A percentile compares a stretch with the other conserved stretches of the same genome.
Evolutionary conservation across 2,113 vertebrate species (phyloP).

Genomic region (Sterrhoptilus dennistouni): DNA sequence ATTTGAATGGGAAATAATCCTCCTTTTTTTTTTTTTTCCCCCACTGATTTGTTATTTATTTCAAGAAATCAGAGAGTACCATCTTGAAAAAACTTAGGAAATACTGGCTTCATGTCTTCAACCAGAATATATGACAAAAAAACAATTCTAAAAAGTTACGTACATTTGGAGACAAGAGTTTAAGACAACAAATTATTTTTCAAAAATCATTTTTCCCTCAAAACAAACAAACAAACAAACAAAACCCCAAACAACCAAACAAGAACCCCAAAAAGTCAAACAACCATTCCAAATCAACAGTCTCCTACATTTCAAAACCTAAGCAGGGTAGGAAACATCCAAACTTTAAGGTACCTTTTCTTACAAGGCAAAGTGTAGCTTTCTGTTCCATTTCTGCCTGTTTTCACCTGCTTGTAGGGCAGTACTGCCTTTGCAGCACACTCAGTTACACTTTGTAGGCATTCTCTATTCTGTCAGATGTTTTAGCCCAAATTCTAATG

Average conservation of each 20-base stretch:
- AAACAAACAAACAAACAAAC: not conserved
- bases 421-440: not conserved
- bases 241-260: not conserved
- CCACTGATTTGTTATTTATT: not conserved
- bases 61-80: not conserved
- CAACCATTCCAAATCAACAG: not conserved
- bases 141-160: not conserved
- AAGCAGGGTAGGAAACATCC: not conserved
- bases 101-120: not conserved
- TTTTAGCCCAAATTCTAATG: not conserved
- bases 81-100: not conserved
- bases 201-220: not conserved
- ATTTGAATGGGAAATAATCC: not conserved
- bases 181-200: not conserved
- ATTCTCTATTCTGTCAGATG: not conserved
- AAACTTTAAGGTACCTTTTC: not conserved
- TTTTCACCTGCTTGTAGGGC: not conserved
- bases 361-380: not conserved
- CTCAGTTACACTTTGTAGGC: not conserved
- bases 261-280: not conserved
- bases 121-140: not conserved
- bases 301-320: not conserved
- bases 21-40: not conserved
- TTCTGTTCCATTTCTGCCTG: not conserved
- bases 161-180: not conserved